Evolutionary conservation across 2,797 vertebrate genomes (phyloP), one percentile per base, ranked within the genome.

Genomic region (Parambassis ranga): DNA sequence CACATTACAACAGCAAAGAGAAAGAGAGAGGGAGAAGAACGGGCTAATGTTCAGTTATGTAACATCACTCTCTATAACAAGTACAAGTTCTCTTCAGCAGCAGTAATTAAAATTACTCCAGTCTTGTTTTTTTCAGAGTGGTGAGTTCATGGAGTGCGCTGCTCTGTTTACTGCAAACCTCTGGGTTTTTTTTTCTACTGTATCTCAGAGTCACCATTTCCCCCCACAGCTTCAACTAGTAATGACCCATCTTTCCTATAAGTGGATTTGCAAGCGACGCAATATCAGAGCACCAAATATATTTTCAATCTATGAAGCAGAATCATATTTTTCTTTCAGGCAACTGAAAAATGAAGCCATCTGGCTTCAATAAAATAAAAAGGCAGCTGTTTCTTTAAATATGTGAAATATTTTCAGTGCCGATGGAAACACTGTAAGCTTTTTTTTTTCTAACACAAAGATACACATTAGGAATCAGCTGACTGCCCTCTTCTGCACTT

Each of bases 391-490:
- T 37, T 47, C 19, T 63, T 49, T 39, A 22, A 57, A 51, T 32
- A 8, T 27, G 10, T 49, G 43, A 41, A 37, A 42, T 44, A 37
- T 66, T 37, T 41, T 53, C 24, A 20, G 20, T 2, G 20, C 33
- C 3, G 2, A 38, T 22, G 59, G 19, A 72, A 46, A 10, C 56
- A 39, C 48, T 20, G 56, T 7, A 5, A 64, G 55, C 71, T n/a
- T 18, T 18, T 35, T 26, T 50, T 24, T 15, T 59, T 44, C 44
- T 52, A 65, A 71, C 44, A 49, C 56, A 55, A 55, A 60, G 47
- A 63, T 55, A 62, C 37, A 20, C 66, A 84, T 77, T 59, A 71
- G 59, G 82, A 81, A 77, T 79, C 77, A 75, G 76, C 79, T 81
- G 78, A 76, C 63, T 78, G 71, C 65, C 68, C 65, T 43, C 60